These are phyloP conservation scores for Schizotus pectinicornis DNA, from an alignment of 2,888 invertebrate species.

Conservation along the genomic window DNA sequence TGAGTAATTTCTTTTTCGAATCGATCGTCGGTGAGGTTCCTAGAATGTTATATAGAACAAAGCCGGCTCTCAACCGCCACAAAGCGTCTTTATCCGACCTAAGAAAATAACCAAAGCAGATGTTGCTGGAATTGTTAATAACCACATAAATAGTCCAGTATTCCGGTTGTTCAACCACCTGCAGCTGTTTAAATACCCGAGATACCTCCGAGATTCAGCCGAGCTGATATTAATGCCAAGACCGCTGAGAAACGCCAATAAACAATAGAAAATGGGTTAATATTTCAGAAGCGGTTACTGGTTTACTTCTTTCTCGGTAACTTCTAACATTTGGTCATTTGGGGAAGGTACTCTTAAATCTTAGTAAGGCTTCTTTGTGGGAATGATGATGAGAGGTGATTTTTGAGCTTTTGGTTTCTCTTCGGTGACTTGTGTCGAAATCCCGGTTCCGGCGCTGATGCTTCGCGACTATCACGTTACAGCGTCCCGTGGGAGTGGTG, in stretches of 20 bases:
- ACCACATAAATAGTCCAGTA: constrained; percentile 34
- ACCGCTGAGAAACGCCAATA: constrained; percentile 19
- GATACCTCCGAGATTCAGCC: constrained; percentile 23
- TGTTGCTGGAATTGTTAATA: constrained; percentile 33
- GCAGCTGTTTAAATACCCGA: constrained; percentile 33
- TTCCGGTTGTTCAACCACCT: constrained; percentile 40
- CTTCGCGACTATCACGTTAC: constrained; percentile 20
- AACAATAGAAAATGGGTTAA: constrained; percentile 2
- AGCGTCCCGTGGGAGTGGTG: constrained; percentile 20
- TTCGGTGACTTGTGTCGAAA: neutral
- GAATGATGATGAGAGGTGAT: no score
- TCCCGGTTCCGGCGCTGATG: neutral
- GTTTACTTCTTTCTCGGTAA: no score
- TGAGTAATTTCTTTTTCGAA: no score
- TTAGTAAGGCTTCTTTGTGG: no score
- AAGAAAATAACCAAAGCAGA: constrained; percentile 26
- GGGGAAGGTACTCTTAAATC: no score
- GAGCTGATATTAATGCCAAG: constrained; percentile 14
- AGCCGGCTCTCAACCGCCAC: no score
- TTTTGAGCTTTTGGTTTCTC: neutral
- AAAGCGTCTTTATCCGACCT: neutral
- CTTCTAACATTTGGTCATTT: no score
- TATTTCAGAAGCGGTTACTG: neutral
- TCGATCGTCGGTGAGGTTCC: no score
- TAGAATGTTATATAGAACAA: no score